phyloP scores from a whole-genome alignment of 2,888 invertebrate genomes.

The Scotopteryx bipunctaria region DNA sequence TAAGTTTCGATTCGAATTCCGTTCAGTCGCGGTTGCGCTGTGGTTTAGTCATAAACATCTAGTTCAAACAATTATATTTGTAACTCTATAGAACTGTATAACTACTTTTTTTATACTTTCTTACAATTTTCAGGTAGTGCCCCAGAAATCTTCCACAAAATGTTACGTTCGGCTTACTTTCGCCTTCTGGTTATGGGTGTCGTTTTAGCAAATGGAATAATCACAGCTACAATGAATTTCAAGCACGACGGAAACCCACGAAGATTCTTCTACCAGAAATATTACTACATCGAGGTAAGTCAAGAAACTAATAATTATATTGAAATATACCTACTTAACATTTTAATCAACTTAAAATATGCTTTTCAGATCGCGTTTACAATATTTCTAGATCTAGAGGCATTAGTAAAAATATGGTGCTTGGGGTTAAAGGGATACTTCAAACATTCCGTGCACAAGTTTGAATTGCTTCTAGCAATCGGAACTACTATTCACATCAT shows the following conservation, averaged over 20 bases:
- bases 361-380: slow-evolving; percentile 95
- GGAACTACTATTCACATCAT: slow-evolving; percentile 97
- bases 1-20: no score
- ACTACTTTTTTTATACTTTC: no score
- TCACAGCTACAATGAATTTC: slow-evolving; percentile 97
- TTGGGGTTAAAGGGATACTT: slow-evolving; percentile 97
- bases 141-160: slow-evolving; percentile 92
- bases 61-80: not conserved
- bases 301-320: no score
- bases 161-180: slow-evolving; percentile 95
- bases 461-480: slow-evolving; percentile 95
- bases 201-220: slow-evolving; percentile 97
- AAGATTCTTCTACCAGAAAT: slow-evolving; percentile 93
- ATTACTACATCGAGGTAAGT: slow-evolving; percentile 94
- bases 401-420: slow-evolving; percentile 98
- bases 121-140: slow-evolving; percentile 80
- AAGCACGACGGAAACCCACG: slow-evolving; percentile 94
- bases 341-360: no score
- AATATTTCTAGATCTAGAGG: slow-evolving; percentile 96
- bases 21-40: no score
- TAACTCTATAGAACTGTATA: no score
- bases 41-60: no score
- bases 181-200: slow-evolving; percentile 96
- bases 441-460: slow-evolving; percentile 98
- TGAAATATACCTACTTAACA: no score